Conservation (phyloP, 2,888 invertebrate species). For the Eristalis tenax region DNA sequence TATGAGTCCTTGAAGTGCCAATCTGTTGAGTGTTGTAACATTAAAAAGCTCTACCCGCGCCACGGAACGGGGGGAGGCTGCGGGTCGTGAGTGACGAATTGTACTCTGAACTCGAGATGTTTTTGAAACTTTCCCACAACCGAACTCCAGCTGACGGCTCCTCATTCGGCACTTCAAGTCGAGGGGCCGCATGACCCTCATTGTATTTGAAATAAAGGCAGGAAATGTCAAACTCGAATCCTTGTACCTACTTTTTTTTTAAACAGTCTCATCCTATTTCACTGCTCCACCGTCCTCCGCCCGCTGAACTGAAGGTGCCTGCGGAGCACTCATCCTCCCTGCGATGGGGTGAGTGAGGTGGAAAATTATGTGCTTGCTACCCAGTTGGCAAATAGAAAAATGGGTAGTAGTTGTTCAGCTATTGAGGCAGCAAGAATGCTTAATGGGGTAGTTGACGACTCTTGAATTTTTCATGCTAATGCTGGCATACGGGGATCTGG, state of each 20-base stretch:
- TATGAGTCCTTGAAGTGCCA: slow-evolving; percentile 67
- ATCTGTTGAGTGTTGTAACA: slow-evolving; percentile 69
- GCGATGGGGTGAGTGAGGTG: background rate
- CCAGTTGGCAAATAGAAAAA: slow-evolving; percentile 48
- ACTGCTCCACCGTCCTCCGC: background rate
- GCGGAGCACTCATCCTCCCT: slow-evolving; percentile 20
- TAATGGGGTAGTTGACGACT: slow-evolving; percentile 56
- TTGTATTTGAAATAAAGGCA: slow-evolving; percentile 60
- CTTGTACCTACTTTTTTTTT: slow-evolving; percentile 5
- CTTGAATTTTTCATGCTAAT: slow-evolving; percentile 61
- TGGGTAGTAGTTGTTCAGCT: slow-evolving; percentile 34
- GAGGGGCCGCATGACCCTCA: slow-evolving; percentile 30
- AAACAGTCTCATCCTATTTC: slow-evolving; percentile 7
- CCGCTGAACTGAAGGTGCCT: background rate
- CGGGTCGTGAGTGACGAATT: slow-evolving; percentile 44
- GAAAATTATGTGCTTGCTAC: slow-evolving; percentile 1
- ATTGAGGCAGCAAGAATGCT: slow-evolving; percentile 46
- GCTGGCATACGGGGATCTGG: slow-evolving; percentile 40
- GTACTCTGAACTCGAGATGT: slow-evolving; percentile 39
- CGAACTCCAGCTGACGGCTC: background rate
- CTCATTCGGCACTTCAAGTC: background rate
- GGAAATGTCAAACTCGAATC: slow-evolving; percentile 68
- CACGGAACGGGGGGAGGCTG: background rate
- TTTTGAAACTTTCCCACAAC: slow-evolving; percentile 41
- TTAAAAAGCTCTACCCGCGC: slow-evolving; percentile 45